A percentile compares a stretch with the other conserved stretches of the same genome.
Evolutionary conservation across 2,888 invertebrate genomes (phyloP).

Genomic region (Clepsis dumicolana): DNA sequence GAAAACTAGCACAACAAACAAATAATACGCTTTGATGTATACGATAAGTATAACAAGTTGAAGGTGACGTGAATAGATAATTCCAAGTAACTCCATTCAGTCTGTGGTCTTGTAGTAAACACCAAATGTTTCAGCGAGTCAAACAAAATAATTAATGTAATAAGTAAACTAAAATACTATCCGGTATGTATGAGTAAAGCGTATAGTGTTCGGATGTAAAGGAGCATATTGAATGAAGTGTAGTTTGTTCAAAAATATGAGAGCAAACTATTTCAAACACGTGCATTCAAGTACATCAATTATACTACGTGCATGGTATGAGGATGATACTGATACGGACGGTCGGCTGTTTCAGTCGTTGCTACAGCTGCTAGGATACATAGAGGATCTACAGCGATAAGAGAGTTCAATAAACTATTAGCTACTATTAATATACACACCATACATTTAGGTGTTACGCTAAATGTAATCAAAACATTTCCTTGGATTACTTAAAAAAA

Average conservation of each 20-base stretch:
- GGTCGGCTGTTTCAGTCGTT: slow-evolving; percentile 39
- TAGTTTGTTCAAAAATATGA: slow-evolving; percentile 59
- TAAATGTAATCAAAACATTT: slow-evolving; percentile 7
- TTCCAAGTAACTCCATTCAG: slow-evolving; percentile 86
- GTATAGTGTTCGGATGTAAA: slow-evolving; percentile 78
- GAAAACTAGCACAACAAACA: slow-evolving; percentile 45
- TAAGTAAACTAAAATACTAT: slow-evolving; percentile 70
- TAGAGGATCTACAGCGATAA: slow-evolving; percentile 9
- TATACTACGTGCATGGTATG: slow-evolving; percentile 67
- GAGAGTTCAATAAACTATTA: slow-evolving; percentile 1
- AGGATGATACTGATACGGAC: slow-evolving; percentile 59
- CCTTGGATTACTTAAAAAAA: not conserved
- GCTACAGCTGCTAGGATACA: slow-evolving; percentile 22
- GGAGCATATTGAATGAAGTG: slow-evolving; percentile 62
- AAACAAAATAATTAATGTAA: slow-evolving; percentile 58
- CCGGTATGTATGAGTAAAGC: slow-evolving; percentile 85
- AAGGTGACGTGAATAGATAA: slow-evolving; percentile 63
- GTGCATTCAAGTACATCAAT: slow-evolving; percentile 61
- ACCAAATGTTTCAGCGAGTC: slow-evolving; percentile 41
- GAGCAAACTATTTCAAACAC: slow-evolving; percentile 61
- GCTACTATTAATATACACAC: slow-evolving; percentile 8
- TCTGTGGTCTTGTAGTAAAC: slow-evolving; percentile 81
- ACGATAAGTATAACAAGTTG: slow-evolving; percentile 51
- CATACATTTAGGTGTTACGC: slow-evolving; percentile 16
- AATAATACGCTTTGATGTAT: slow-evolving; percentile 38